Evolutionary conservation across 2,888 invertebrate species (phyloP).

Genomic region (Junonia oenone): DNA sequence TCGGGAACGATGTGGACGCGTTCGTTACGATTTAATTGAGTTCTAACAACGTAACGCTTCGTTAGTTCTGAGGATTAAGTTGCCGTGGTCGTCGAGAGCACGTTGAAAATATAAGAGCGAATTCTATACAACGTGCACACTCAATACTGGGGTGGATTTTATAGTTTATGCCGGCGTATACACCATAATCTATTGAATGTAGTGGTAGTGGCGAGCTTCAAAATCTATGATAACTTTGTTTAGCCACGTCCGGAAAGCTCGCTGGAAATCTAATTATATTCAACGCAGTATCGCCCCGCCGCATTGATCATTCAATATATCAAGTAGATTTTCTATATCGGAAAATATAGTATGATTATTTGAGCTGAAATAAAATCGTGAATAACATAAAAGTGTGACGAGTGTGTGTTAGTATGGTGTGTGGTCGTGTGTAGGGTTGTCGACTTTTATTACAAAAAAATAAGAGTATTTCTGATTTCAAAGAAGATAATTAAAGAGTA

Average conservation of each 20-base stretch:
- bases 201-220: background rate
- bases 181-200: background rate
- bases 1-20: constrained; percentile 5
- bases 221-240: background rate
- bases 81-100: constrained; percentile 23
- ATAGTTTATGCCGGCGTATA: constrained; percentile 5
- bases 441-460: no score
- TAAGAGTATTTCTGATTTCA: no score
- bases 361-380: background rate
- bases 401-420: no score
- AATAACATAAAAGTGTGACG: background rate
- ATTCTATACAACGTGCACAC: constrained; percentile 16
- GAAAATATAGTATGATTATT: background rate
- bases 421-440: no score
- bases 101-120: constrained; percentile 21
- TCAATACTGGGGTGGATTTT: constrained; percentile 12
- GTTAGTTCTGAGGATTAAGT: constrained; percentile 33
- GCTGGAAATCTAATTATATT: background rate
- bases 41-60: constrained; percentile 34
- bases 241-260: background rate
- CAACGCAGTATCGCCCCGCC: background rate
- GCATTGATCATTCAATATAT: background rate
- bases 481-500: no score
- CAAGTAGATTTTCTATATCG: background rate
- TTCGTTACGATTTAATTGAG: constrained; percentile 35